Evolutionary conservation across 2,113 vertebrate species (phyloP).

Genomic region (Riparia riparia): DNA sequence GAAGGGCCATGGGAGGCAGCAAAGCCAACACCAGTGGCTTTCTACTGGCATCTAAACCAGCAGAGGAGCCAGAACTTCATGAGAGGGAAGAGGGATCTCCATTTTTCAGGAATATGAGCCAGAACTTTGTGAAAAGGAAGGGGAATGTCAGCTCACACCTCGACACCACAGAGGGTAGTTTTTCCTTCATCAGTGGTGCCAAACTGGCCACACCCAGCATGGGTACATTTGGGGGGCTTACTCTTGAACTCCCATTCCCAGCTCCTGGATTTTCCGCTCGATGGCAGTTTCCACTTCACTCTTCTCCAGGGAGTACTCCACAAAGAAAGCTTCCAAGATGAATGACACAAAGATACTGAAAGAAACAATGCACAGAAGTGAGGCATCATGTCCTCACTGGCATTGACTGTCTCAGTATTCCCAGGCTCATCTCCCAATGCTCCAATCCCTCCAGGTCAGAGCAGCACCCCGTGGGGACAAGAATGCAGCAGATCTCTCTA

Average conservation of each 20-base stretch:
- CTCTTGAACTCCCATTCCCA: slow-evolving; percentile 87
- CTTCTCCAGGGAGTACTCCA: slow-evolving; percentile 91
- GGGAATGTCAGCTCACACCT: not conserved
- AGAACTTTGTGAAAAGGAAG: not conserved
- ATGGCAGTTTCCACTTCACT: slow-evolving; percentile 91
- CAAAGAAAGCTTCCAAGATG: slow-evolving; percentile 92
- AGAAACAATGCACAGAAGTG: not conserved
- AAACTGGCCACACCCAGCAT: not conserved
- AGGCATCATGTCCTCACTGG: not conserved
- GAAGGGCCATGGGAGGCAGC: not conserved
- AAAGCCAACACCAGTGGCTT: not conserved
- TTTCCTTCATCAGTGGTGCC: not conserved
- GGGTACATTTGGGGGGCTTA: slow-evolving; percentile 54
- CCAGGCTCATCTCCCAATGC: not conserved
- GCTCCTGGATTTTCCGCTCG: slow-evolving; percentile 93
- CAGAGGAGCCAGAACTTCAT: not conserved
- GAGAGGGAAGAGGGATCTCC: not conserved
- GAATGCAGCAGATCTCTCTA: not conserved
- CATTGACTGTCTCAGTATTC: not conserved
- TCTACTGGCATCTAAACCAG: not conserved
- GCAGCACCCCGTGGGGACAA: not conserved
- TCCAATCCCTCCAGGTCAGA: not conserved
- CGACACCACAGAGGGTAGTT: fast-evolving
- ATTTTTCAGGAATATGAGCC: not conserved
- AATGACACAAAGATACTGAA: slow-evolving; percentile 94